A percentile compares a stretch with the other conserved stretches of the same genome.
phyloP scores from a whole-genome alignment of 1,140 invertebrate species.

The Ridgeia piscesae region DNA sequence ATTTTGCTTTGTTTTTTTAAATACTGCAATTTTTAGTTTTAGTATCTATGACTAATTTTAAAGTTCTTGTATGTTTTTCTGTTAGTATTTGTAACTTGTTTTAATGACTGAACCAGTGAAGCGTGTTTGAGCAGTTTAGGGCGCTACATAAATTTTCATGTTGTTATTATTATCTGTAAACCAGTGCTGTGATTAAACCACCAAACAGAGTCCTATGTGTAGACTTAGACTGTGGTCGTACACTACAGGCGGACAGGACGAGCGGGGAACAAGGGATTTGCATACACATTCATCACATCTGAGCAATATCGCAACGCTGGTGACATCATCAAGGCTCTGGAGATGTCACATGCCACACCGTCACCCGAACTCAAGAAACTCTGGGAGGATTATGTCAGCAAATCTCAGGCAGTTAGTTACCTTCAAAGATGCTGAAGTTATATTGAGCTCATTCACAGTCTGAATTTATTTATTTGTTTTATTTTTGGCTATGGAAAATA shows the following conservation, averaged over 20 bases:
- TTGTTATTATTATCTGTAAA: no score
- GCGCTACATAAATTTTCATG: no score
- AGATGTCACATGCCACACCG: constrained; percentile 75
- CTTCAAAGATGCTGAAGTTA: not conserved
- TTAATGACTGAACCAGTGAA: no score
- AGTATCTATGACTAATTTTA: no score
- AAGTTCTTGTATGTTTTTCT: no score
- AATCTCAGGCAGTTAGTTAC: constrained; percentile 79
- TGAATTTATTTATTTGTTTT: no score
- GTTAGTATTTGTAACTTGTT: no score
- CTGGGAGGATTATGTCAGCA: constrained; percentile 86
- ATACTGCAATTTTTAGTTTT: no score
- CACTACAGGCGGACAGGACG: constrained; percentile 66
- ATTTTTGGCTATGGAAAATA: not conserved
- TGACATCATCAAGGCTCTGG: constrained; percentile 89
- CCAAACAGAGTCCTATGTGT: no score
- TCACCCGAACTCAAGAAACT: constrained; percentile 76
- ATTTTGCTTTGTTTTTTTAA: no score
- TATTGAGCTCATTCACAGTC: not conserved
- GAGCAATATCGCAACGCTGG: constrained; percentile 91
- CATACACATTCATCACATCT: constrained; percentile 94
- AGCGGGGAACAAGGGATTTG: constrained; percentile 94
- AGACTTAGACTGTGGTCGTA: not conserved
- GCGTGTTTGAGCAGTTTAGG: no score
- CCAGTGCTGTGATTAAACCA: no score